A percentile compares a stretch with the other conserved stretches of the same genome.
These are phyloP conservation scores for Notodonta dromedarius DNA, from an alignment of 2,888 invertebrate species.

Conservation along the genomic window DNA sequence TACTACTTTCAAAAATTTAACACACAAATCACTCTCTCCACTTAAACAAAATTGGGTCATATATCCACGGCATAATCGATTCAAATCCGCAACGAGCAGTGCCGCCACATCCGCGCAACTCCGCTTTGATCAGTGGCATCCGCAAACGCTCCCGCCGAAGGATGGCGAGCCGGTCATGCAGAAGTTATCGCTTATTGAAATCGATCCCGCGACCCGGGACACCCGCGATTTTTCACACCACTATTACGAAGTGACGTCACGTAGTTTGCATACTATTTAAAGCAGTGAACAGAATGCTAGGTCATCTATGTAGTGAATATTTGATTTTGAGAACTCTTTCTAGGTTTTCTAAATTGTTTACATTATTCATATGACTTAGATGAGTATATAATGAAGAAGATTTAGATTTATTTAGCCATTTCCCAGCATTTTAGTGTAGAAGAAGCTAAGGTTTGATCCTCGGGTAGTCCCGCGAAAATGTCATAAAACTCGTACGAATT, in stretches of 20 bases:
- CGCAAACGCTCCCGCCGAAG: constrained; percentile 50
- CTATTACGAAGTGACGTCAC: constrained; percentile 50
- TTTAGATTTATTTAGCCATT: too few relatives aligned
- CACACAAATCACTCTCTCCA: background rate
- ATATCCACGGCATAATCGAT: constrained; percentile 42
- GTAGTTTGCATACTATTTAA: constrained; percentile 37
- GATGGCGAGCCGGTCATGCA: constrained; percentile 57
- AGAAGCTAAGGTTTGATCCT: too few relatives aligned
- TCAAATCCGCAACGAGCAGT: constrained; percentile 34
- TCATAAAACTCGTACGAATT: too few relatives aligned
- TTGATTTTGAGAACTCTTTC: too few relatives aligned
- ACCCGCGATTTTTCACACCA: constrained; percentile 52
- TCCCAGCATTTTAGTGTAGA: too few relatives aligned
- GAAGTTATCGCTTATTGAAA: constrained; percentile 78
- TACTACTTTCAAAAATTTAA: background rate
- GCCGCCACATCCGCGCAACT: constrained; percentile 29
- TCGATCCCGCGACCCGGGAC: constrained; percentile 51
- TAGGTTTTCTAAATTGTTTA: too few relatives aligned
- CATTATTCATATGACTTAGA: too few relatives aligned
- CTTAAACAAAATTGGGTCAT: constrained; percentile 33
- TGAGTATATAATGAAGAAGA: too few relatives aligned
- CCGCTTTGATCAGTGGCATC: constrained; percentile 53
- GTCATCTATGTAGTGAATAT: background rate
- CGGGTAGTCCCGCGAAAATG: too few relatives aligned
- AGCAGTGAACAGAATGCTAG: background rate